Base-by-base conservation (phyloP, 2,797 vertebrate genomes). In the Tamandua tetradactyla region DNA sequence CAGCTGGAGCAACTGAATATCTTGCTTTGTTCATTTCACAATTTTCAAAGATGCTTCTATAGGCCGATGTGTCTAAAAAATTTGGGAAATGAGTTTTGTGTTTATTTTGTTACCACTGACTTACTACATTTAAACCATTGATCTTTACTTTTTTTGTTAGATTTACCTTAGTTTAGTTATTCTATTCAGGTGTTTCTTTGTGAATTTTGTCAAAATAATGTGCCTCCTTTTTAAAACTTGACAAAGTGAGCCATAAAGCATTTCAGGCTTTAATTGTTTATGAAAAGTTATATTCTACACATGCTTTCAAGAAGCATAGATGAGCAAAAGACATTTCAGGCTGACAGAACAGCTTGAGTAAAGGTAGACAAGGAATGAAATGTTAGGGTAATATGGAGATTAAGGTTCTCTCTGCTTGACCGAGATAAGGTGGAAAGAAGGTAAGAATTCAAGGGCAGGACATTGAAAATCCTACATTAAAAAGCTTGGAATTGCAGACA, bases 161-260 rank as follows among this genome's bases (percentile, higher is more conserved):
- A 14, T 52, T 52, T 59, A 5, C 25, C 27, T 83, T 89, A 78
- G 57, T 85, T 85, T 42, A 57, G 11, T 42, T 66, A 81, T 89
- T 92, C 11, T 83, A 42, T 88, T 85, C 90, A 15, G 30, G 71
- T 76, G 82, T 89, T 94, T 93, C 20, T 59, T 61, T 69, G 68
- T 42, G 40, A 78, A 52, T 88, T 92, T 64, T 78, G 47, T 32
- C 22, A 14, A 27, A 10, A 75, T 59, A 2, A 14, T 82, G 3
- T 35, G 7, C 17, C 30, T 71, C 75, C 7, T 42, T 42, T 64
- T 64, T n/a, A 6, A 15, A 42, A 30, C 69, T 74, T 35, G 11
- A 5, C 44, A 64, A 69, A 81, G 13, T 52, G 52, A 17, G 6
- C 15, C 74, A 71, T 15, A 72, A 78, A 92, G 47, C 17, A 61